A percentile compares a stretch with the other conserved stretches of the same genome.
Conservation (phyloP, 92 coral and sea anemone species). For the Epizoanthus illoricatus region DNA sequence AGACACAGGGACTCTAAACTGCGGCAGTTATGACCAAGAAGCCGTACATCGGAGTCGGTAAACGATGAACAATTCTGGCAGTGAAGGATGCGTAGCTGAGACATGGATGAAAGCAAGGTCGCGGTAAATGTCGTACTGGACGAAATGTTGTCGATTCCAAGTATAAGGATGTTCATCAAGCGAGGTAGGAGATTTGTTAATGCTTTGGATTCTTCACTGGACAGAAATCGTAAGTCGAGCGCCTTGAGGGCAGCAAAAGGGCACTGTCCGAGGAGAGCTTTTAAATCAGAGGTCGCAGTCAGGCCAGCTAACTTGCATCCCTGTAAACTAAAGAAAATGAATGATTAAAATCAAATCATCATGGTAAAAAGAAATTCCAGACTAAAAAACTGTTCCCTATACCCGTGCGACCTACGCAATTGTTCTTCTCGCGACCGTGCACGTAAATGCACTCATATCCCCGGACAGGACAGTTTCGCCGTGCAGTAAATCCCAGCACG, state of each 20-base stretch:
- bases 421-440: too few species aligned
- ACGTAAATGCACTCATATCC: too few species aligned
- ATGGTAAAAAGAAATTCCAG: not conserved
- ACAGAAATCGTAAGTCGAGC: conserved; percentile 66
- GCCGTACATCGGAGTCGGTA: conserved; percentile 53
- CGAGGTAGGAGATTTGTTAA: conserved; percentile 52
- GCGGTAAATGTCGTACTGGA: conserved; percentile 48
- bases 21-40: conserved; percentile 55
- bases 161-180: conserved; percentile 46
- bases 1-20: conserved; percentile 67
- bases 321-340: conserved; percentile 51
- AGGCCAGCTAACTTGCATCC: conserved; percentile 56
- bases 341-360: not conserved
- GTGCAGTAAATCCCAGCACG: too few species aligned
- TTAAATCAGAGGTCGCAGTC: conserved; percentile 3
- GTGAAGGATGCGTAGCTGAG: conserved; percentile 61
- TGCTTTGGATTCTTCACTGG: conserved; percentile 55
- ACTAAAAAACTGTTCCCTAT: not conserved
- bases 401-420: not conserved
- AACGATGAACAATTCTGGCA: conserved; percentile 74
- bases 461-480: too few species aligned
- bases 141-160: conserved; percentile 65
- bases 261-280: not conserved
- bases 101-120: conserved; percentile 37
- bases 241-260: conserved; percentile 46